phyloP scores from a whole-genome alignment of 2,888 invertebrate species.

The Dinocampus coccinellae region DNA sequence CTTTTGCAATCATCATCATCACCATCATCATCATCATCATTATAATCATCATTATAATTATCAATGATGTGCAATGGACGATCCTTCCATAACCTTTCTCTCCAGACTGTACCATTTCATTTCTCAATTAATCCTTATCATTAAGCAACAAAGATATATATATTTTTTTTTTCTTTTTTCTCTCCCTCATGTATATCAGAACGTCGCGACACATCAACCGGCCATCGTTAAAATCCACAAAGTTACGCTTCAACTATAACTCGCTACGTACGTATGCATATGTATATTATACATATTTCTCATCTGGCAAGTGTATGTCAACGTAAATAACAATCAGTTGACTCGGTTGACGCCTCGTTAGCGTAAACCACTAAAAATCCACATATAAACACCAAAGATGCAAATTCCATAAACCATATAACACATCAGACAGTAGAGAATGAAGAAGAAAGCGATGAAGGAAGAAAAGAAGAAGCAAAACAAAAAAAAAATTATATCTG shows the following conservation, averaged over 20 bases:
- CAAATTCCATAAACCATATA: slow-evolving; percentile 2
- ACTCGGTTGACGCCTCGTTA: slow-evolving; percentile 42
- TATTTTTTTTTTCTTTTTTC: too few relatives aligned
- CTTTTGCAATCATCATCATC: slow-evolving; percentile 8
- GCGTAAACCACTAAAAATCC: slow-evolving; percentile 36
- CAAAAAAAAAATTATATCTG: neutral
- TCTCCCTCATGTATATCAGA: neutral
- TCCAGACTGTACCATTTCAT: neutral
- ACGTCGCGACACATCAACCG: neutral
- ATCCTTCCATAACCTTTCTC: neutral
- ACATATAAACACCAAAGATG: neutral
- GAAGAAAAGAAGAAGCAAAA: too few relatives aligned
- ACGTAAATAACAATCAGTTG: slow-evolving; percentile 49
- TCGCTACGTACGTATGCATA: neutral
- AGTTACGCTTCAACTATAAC: neutral
- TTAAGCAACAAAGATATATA: neutral
- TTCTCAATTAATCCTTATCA: neutral
- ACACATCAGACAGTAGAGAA: neutral
- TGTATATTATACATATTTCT: neutral
- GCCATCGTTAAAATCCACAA: neutral
- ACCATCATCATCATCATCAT: neutral
- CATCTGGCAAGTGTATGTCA: neutral
- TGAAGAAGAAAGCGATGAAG: too few relatives aligned
- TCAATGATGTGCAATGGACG: neutral
- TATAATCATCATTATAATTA: neutral